Evolutionary conservation across 2,888 invertebrate genomes (phyloP).

Genomic region (Luperina testacea): DNA sequence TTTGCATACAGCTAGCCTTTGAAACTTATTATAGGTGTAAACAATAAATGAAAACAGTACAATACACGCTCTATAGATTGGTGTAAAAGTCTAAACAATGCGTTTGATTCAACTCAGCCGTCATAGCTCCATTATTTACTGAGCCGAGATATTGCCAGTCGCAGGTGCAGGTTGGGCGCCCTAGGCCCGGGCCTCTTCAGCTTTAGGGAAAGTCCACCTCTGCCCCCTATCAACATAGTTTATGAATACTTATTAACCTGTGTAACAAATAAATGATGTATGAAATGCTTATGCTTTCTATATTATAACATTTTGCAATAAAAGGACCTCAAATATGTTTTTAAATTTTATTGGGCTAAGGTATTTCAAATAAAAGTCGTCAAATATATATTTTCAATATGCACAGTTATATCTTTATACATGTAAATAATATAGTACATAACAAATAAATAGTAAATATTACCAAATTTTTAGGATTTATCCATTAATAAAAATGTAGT

Average conservation of each 20-base stretch:
- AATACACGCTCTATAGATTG: too few species aligned
- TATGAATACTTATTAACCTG: not conserved
- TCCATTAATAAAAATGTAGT: constrained; percentile 86
- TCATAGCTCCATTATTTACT: too few species aligned
- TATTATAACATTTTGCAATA: constrained; percentile 12
- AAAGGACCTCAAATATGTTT: constrained; percentile 61
- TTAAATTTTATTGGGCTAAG: constrained; percentile 87
- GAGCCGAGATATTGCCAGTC: too few species aligned
- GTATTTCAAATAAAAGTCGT: constrained; percentile 88
- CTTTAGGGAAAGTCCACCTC: not conserved
- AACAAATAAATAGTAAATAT: constrained; percentile 90
- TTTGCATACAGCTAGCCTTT: too few species aligned
- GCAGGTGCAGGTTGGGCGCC: too few species aligned
- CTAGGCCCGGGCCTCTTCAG: too few species aligned
- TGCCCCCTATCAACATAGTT: not conserved
- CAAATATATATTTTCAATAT: constrained; percentile 90
- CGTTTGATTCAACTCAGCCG: too few species aligned
- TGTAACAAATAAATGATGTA: not conserved
- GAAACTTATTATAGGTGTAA: too few species aligned
- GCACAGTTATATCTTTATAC: constrained; percentile 90
- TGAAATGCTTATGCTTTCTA: not conserved
- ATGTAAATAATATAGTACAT: constrained; percentile 90
- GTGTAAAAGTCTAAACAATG: too few species aligned
- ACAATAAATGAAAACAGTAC: too few species aligned
- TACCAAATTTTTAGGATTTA: constrained; percentile 87